Evolutionary conservation across 2,888 invertebrate species (phyloP).

Genomic region (Synanthedon formicaeformis): DNA sequence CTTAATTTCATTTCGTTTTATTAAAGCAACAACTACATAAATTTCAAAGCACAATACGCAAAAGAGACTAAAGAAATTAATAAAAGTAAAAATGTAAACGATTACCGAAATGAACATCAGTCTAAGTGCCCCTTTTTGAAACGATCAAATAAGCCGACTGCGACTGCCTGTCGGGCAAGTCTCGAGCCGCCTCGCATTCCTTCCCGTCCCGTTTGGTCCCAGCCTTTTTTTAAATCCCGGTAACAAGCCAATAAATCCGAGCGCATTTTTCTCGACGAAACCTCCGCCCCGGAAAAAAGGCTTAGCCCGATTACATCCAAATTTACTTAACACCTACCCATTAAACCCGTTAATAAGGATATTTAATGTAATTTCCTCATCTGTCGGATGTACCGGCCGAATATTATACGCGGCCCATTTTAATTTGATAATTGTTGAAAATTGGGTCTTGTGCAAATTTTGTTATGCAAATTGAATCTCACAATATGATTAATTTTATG

Average conservation of each 20-base stretch:
- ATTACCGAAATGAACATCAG: conserved; percentile 54
- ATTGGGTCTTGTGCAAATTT: conserved; percentile 52
- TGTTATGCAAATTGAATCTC: conserved; percentile 49
- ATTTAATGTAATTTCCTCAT: conserved; percentile 59
- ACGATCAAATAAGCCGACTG: conserved; percentile 44
- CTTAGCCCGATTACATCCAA: conserved; percentile 66
- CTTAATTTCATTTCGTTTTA: too few species aligned
- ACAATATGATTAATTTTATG: conserved; percentile 40
- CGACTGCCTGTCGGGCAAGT: conserved; percentile 18
- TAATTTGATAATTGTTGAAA: conserved; percentile 54
- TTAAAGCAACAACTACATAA: too few species aligned
- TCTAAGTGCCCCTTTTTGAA: conserved; percentile 34
- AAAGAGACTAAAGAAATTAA: background rate
- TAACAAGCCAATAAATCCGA: conserved; percentile 71
- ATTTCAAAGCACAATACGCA: background rate
- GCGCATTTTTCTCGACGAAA: conserved; percentile 52
- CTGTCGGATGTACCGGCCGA: conserved; percentile 28
- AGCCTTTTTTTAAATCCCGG: conserved; percentile 60
- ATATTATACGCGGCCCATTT: conserved; percentile 28
- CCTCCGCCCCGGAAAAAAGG: conserved; percentile 48
- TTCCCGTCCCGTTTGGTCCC: conserved; percentile 38
- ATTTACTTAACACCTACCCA: conserved; percentile 70
- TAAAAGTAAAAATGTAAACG: conserved; percentile 31
- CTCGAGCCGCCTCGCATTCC: conserved; percentile 38
- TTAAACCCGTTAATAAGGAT: conserved; percentile 60